A percentile compares a stretch with the other conserved stretches of the same genome.
phyloP scores from a whole-genome alignment of 2,113 vertebrate species.

The Lutjanus erythropterus region DNA sequence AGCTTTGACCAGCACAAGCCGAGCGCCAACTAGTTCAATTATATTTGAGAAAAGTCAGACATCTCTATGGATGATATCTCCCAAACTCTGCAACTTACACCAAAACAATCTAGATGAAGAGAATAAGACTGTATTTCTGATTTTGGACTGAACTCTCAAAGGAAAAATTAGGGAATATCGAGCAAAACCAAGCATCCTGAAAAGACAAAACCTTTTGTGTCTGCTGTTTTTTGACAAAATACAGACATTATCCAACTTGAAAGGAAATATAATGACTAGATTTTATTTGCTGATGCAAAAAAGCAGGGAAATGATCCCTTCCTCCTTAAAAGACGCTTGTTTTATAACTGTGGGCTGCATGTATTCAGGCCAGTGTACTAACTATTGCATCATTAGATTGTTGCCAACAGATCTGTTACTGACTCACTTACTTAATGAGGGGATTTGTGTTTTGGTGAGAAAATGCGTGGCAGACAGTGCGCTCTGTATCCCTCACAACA shows the following conservation, averaged over 20 bases:
- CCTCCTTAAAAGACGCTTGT: background rate
- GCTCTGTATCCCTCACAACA: background rate
- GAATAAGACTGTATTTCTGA: too few relatives aligned
- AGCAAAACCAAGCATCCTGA: background rate
- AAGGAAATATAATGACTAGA: background rate
- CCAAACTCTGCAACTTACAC: too few relatives aligned
- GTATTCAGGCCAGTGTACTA: background rate
- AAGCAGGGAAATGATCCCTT: background rate
- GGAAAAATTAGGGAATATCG: background rate
- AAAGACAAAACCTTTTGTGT: background rate
- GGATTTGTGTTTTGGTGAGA: background rate
- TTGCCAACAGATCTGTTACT: background rate
- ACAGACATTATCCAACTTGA: background rate
- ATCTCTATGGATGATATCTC: too few relatives aligned
- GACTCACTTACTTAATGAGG: background rate
- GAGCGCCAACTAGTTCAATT: too few relatives aligned
- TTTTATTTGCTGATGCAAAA: background rate
- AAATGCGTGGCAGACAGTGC: background rate
- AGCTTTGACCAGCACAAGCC: too few relatives aligned
- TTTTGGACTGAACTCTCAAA: too few relatives aligned
- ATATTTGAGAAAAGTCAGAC: too few relatives aligned
- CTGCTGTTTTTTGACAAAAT: background rate
- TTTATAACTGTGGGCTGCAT: background rate
- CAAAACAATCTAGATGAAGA: too few relatives aligned
- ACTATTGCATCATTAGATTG: background rate